Percentiles rank a stretch among this genome's conserved stretches.
Evolutionary conservation across 2,888 invertebrate species (phyloP).

Genomic region (Drosophila antonietae): DNA sequence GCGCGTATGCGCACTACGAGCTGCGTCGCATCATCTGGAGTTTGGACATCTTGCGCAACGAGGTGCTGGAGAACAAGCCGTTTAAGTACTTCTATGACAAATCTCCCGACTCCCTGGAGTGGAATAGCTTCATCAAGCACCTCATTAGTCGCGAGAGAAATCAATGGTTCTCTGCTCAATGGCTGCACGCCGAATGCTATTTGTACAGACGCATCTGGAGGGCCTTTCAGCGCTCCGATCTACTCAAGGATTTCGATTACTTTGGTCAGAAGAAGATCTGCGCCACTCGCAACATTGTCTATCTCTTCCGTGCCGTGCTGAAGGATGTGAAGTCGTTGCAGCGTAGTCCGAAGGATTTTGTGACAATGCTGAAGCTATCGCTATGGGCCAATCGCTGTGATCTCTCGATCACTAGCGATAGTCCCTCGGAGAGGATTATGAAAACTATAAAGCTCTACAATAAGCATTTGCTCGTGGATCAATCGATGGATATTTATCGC

Average conservation of each 20-base stretch:
- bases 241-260: constrained; percentile 89
- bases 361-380: constrained; percentile 85
- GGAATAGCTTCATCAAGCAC: constrained; percentile 85
- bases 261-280: constrained; percentile 90
- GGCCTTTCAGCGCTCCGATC: constrained; percentile 87
- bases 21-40: constrained; percentile 89
- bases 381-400: constrained; percentile 98
- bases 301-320: constrained; percentile 54
- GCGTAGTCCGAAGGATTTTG: constrained; percentile 51
- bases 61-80: constrained; percentile 94
- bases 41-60: constrained; percentile 93
- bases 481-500: constrained; percentile 87
- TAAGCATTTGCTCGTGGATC: constrained; percentile 87
- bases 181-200: constrained; percentile 97
- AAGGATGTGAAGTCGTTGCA: constrained; percentile 6
- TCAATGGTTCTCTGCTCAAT: constrained; percentile 91
- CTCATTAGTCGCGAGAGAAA: constrained; percentile 73
- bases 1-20: constrained; percentile 88
- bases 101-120: constrained; percentile 69
- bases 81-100: constrained; percentile 86
- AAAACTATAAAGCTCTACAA: constrained; percentile 86
- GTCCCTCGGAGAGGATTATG: constrained; percentile 86
- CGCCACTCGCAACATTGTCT: constrained; percentile 84
- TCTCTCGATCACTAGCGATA: constrained; percentile 90
- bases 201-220: constrained; percentile 91